Base-by-base conservation (phyloP, 2,797 vertebrate species). In the Aplochiton taeniatus region DNA sequence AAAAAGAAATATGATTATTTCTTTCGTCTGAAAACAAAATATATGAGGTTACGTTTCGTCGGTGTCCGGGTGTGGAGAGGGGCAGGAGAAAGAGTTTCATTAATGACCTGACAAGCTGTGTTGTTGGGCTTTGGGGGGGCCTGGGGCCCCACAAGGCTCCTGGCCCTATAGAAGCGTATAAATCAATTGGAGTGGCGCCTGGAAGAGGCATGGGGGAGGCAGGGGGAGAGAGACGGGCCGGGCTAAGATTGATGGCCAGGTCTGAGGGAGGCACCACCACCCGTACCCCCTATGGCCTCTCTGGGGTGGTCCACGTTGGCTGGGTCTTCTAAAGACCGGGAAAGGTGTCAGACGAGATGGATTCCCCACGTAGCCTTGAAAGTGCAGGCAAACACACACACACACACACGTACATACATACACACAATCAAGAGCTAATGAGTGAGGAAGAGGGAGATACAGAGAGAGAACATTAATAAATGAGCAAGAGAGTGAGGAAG, bases 171-270 rank as follows among this genome's bases (percentile, higher is more conserved):
- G 43, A 18, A 31, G 3, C 48, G 43, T 47, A 74, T 79, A 72
- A 68, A 77, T 80, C 75, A 74, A 49, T 47, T 70, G 41, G 67
- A 60, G 59, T 1, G 16, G 54, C 18, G 47, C 62, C 51, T 4
- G 11, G 56, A 64, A n/a, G 70, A 70, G 52, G 61, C 61, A 52
- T n/a, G n/a, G n/a, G n/a, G 31, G 31, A 31, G 31, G 31, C 31
- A 3, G 31, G 31, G 6, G 31, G 50, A 18, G 46, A 52, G 43
- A 49, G 41, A 47, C 1, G 20, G 3, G 45, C 48, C n/a, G 52
- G 47, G 20, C 52, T 4, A n/a, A 56, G 61, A 81, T 68, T 60
- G 69, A 78, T 81, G 71, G 48, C 44, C 20, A 2, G 14, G 16
- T 2, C 31, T 31, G 31, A 6, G 31, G 31, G 66, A 41, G 31